Percentiles rank a stretch among this genome's conserved stretches.
phyloP scores from a whole-genome alignment of 2,888 invertebrate genomes.

The Orchesellides sinensis region DNA sequence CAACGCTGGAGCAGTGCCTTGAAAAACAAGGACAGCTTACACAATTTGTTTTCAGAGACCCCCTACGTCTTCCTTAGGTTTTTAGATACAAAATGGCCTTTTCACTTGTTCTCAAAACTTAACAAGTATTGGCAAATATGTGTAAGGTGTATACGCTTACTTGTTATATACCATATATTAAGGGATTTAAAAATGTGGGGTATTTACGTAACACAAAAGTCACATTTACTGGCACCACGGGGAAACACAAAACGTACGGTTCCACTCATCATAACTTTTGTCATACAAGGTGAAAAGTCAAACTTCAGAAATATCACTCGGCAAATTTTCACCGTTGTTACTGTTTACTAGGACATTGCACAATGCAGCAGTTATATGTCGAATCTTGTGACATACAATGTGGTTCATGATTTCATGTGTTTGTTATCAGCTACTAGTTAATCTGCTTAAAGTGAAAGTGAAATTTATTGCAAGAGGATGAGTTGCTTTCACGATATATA shows the following conservation, averaged over 20 bases:
- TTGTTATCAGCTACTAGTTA: too few relatives aligned
- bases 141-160: not conserved
- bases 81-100: constrained; percentile 25
- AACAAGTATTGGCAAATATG: not conserved
- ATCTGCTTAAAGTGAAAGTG: too few relatives aligned
- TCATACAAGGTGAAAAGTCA: constrained; percentile 14
- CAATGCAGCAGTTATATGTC: not conserved
- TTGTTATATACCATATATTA: constrained; percentile 6
- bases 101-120: constrained; percentile 40
- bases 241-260: constrained; percentile 32
- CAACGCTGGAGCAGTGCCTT: constrained; percentile 28
- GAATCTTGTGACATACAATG: not conserved
- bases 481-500: too few relatives aligned
- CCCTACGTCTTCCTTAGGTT: constrained; percentile 28
- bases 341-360: too few relatives aligned
- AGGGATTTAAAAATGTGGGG: not conserved
- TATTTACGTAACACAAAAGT: constrained; percentile 41
- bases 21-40: constrained; percentile 53
- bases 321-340: not conserved
- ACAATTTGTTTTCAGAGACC: constrained; percentile 56
- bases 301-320: constrained; percentile 33
- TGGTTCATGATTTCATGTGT: too few relatives aligned
- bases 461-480: too few relatives aligned
- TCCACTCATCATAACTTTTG: constrained; percentile 49
- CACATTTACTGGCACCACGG: constrained; percentile 16